These are phyloP conservation scores for Chromis chromis DNA, from an alignment of 2,797 vertebrate species.

Conservation along the genomic window DNA sequence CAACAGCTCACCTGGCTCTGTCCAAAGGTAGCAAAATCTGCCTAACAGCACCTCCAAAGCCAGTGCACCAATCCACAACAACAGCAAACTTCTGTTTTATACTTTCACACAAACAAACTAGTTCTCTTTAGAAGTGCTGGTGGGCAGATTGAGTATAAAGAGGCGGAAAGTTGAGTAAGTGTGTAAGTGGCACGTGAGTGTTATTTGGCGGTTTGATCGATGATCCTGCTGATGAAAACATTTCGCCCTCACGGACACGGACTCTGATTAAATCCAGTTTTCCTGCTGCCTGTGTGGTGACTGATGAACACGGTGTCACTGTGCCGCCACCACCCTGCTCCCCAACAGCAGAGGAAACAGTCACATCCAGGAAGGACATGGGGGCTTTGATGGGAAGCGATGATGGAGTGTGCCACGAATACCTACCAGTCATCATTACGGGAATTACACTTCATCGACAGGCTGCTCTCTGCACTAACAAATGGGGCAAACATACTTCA, in stretches of 20 bases:
- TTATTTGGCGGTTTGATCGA: slow-evolving; percentile 28
- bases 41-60: not conserved
- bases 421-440: slow-evolving; percentile 62
- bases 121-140: not conserved
- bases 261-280: slow-evolving; percentile 41
- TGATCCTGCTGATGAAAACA: slow-evolving; percentile 36
- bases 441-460: slow-evolving; percentile 67
- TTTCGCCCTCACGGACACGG: slow-evolving; percentile 16
- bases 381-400: slow-evolving; percentile 66
- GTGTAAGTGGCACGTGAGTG: slow-evolving; percentile 1
- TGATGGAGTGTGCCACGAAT: slow-evolving; percentile 67
- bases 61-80: not conserved
- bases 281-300: slow-evolving; percentile 43
- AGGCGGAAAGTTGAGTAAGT: slow-evolving; percentile 1
- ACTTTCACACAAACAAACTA: not conserved
- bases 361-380: slow-evolving; percentile 68
- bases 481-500: slow-evolving; percentile 55
- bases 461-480: slow-evolving; percentile 49
- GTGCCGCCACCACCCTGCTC: slow-evolving; percentile 45
- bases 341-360: slow-evolving; percentile 56
- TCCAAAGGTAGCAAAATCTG: not conserved
- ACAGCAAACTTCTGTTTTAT: slow-evolving; percentile 3
- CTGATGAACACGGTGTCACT: slow-evolving; percentile 42
- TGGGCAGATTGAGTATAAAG: not conserved
- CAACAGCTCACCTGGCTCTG: not conserved